Base-by-base conservation (phyloP, 2,888 invertebrate genomes). In the Amitus sp. region DNA sequence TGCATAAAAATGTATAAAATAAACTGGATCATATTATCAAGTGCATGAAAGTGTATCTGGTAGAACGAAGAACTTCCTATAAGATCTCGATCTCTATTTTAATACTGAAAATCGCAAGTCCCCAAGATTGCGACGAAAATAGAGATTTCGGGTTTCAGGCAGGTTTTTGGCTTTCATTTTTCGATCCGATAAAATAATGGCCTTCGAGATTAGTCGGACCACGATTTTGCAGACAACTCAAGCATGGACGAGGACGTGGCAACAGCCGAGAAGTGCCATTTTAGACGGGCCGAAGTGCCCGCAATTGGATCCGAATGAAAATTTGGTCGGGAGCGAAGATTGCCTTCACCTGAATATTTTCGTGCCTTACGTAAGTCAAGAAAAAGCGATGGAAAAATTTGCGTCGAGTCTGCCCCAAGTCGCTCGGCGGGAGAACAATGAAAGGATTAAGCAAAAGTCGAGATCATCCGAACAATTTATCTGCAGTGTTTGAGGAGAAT, bases 311-410 rank as follows among this genome's bases (percentile, higher is more conserved):
- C 2, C 1, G 0, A 12, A 49, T 0, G 56, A 55, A 5, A 10
- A 59, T 37, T 23, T 71, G 7, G 0, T 51, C 0, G 81, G 80
- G 6, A 45, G 60, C 2, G 81, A 81, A 39, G 75, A 80, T 39
- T 81, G 81, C 49, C 69, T 81, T 3, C 70, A 73, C 56, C 59
- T 81, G 4, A 80, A 81, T 46, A 55, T 81, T 66, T 80, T 73
- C 47, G 72, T 76, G 12, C 78, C 78, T 7, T 10, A 53, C 54
- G 80, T 80, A 66, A 75, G 69, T 66, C 27, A 27, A n/a, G 39
- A 13, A 49, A 53, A 33, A 2, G 37, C 13, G 13, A 37, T 37
- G 4, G 15, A 23, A 23, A 37, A 37, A 37, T 15, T 37, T 37
- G 15, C 13, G 9, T 15, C 12, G 3, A 37, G 13, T 37, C 15